These are phyloP conservation scores for Aleadryas rufinucha DNA, from an alignment of 2,113 vertebrate species.

Conservation along the genomic window DNA sequence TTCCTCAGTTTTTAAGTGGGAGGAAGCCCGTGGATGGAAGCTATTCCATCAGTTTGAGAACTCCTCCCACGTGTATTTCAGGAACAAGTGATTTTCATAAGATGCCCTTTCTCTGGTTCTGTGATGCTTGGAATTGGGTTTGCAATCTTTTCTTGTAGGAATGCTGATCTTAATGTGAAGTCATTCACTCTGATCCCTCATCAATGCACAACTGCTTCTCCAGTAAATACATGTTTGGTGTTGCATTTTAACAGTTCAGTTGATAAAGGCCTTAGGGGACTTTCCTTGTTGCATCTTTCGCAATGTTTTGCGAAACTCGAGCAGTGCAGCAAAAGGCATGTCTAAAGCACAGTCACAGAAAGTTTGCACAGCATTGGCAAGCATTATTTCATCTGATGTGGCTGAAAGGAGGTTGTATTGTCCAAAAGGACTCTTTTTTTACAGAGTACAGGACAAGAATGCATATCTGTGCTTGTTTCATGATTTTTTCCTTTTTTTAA, in stretches of 20 bases:
- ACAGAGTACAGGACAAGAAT: neutral
- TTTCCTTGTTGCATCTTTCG: neutral
- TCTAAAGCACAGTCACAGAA: neutral
- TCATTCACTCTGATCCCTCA: neutral
- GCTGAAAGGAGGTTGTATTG: neutral
- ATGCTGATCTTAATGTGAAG: neutral
- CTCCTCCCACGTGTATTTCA: neutral
- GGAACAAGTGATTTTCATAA: neutral
- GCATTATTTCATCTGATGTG: neutral
- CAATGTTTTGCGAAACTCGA: neutral
- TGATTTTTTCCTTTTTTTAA: constrained; percentile 24
- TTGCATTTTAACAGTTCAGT: neutral
- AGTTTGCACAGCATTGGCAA: neutral
- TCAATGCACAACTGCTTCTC: neutral
- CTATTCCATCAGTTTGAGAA: neutral
- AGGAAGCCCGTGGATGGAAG: neutral
- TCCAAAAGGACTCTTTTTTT: neutral
- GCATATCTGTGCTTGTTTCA: neutral
- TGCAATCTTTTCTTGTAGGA: neutral
- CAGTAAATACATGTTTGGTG: neutral
- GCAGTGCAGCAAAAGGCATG: neutral
- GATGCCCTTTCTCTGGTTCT: neutral
- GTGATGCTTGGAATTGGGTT: neutral
- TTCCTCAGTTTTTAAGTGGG: neutral
- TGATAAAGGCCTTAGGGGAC: neutral